phyloP scores from a whole-genome alignment of 2,797 vertebrate genomes.

The Platyrinchus mystaceus region DNA sequence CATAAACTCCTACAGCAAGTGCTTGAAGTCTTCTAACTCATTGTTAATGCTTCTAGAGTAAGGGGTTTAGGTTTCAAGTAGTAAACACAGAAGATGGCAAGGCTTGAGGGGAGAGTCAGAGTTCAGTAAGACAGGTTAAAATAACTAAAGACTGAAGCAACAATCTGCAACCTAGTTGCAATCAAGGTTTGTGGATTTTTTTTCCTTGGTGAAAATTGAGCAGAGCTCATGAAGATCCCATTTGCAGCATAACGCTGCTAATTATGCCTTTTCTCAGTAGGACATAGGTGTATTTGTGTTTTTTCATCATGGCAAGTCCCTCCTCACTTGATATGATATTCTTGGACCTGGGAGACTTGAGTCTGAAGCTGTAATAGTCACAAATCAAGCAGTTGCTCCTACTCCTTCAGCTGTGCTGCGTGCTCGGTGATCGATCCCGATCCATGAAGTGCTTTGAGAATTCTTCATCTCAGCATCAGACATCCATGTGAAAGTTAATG shows the following conservation, averaged over 20 bases:
- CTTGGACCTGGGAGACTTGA: neutral
- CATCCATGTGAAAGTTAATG: neutral
- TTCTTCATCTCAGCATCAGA: neutral
- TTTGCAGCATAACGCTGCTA: neutral
- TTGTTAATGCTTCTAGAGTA: neutral
- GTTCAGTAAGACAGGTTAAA: neutral
- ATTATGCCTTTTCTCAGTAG: neutral
- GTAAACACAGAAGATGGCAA: neutral
- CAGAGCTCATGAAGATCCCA: neutral
- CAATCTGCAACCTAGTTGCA: neutral
- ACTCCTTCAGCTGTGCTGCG: rapidly evolving
- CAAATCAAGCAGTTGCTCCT: neutral
- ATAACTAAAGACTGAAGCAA: neutral
- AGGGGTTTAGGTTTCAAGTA: neutral
- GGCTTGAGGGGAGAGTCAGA: neutral
- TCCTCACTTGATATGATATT: neutral
- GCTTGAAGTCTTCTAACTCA: neutral
- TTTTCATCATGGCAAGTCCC: neutral
- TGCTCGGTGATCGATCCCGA: neutral
- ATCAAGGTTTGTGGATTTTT: neutral
- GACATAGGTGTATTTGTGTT: neutral
- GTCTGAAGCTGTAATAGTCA: neutral
- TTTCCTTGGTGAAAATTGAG: neutral
- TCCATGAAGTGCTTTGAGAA: neutral
- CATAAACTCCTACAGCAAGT: neutral